These are phyloP conservation scores for Epinephelus coioides DNA, from an alignment of 2,797 vertebrate species.

Conservation along the genomic window DNA sequence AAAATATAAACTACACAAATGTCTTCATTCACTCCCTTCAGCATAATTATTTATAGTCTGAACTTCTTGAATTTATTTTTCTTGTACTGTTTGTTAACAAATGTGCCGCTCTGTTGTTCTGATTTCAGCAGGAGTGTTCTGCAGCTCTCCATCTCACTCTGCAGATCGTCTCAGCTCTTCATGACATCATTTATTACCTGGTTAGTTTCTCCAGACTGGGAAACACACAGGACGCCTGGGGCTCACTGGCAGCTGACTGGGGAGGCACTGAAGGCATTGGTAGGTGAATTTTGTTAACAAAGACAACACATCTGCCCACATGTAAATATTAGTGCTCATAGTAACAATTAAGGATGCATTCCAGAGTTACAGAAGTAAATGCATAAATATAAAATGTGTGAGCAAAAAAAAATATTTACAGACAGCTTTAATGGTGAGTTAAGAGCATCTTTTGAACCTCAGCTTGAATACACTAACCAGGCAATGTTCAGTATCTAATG, in stretches of 20 bases:
- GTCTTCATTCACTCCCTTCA: neutral
- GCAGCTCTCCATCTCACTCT: slow-evolving; percentile 79
- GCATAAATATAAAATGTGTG: neutral
- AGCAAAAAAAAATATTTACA: neutral
- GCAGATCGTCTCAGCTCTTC: slow-evolving; percentile 80
- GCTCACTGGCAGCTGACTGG: slow-evolving; percentile 77
- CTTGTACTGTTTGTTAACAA: neutral
- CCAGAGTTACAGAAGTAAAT: too few relatives aligned
- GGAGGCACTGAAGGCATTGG: slow-evolving; percentile 80
- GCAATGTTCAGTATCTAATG: neutral
- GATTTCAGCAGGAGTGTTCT: slow-evolving; percentile 70
- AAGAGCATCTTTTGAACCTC: neutral
- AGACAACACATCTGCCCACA: neutral
- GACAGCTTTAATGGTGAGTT: neutral
- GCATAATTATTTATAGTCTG: neutral
- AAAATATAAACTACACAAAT: neutral
- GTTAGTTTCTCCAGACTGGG: slow-evolving; percentile 85
- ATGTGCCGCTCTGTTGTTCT: neutral
- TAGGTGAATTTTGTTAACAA: slow-evolving; percentile 44
- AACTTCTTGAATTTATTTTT: slow-evolving; percentile 4
- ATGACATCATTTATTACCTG: slow-evolving; percentile 82
- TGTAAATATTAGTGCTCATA: neutral
- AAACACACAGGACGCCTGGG: slow-evolving; percentile 63
- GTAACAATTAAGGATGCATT: neutral
- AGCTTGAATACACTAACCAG: neutral